Percentiles rank a stretch among this genome's conserved stretches.
Conservation (phyloP, 2,113 vertebrate genomes). For the Lipotes vexillifer region DNA sequence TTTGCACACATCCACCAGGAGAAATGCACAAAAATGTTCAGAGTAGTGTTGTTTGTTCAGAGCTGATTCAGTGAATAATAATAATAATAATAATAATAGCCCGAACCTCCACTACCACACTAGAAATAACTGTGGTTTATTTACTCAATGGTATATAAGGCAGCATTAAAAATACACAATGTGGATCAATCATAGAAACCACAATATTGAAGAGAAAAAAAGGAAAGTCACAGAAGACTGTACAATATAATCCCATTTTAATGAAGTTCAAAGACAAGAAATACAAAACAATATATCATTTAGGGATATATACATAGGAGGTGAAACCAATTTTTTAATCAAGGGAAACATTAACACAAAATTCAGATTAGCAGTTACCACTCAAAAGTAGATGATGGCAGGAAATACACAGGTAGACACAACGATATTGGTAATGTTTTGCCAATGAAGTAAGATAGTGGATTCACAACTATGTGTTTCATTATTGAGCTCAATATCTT, state of each 20-base stretch:
- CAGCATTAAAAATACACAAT: background rate
- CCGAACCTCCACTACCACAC: background rate
- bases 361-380: background rate
- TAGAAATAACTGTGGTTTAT: background rate
- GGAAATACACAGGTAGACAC: background rate
- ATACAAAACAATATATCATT: background rate
- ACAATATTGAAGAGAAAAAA: background rate
- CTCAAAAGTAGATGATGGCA: background rate
- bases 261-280: background rate
- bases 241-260: background rate
- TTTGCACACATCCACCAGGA: background rate
- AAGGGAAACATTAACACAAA: background rate
- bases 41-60: background rate
- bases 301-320: background rate
- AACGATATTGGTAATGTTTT: background rate
- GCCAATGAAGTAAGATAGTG: background rate
- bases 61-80: no score
- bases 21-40: background rate
- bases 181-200: background rate
- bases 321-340: background rate
- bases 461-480: background rate
- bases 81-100: background rate
- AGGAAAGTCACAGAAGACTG: background rate
- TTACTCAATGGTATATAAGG: background rate
- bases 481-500: background rate